phyloP scores from a whole-genome alignment of 2,797 vertebrate genomes.

The Choloepus didactylus region DNA sequence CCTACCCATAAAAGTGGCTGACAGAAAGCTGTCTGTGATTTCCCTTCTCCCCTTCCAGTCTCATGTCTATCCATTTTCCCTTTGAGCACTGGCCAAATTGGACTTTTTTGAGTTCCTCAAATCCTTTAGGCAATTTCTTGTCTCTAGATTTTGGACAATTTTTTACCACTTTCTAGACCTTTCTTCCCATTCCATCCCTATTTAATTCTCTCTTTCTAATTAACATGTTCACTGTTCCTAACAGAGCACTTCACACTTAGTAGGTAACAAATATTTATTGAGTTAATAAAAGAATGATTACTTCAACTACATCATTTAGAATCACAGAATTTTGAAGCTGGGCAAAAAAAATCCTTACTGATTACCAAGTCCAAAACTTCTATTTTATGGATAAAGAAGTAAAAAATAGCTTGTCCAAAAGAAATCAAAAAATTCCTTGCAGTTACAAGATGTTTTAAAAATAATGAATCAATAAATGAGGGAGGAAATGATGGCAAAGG shows the following conservation, averaged over 20 bases:
- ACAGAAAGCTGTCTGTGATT: not conserved
- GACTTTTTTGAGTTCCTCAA: not conserved
- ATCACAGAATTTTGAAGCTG: not conserved
- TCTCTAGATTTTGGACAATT: not conserved
- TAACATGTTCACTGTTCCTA: not conserved
- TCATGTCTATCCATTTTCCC: constrained; percentile 14
- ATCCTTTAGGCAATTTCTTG: not conserved
- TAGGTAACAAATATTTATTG: not conserved
- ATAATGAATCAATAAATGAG: constrained; percentile 21
- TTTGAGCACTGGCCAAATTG: not conserved
- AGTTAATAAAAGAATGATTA: constrained; percentile 10
- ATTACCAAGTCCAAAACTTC: not conserved
- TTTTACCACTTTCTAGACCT: constrained; percentile 51
- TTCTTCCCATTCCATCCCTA: not conserved
- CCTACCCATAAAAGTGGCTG: not conserved
- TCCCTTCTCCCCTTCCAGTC: not conserved
- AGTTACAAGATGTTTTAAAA: constrained; percentile 3
- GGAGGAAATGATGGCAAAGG: not conserved
- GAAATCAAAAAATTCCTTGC: not conserved
- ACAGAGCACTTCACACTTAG: not conserved
- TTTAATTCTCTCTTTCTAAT: not conserved
- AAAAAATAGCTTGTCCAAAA: not conserved
- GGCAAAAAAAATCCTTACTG: not conserved
- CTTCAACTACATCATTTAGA: not conserved
- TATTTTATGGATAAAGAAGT: constrained; percentile 19